phyloP scores from a whole-genome alignment of 35 echinoderm and acorn worm genomes.

The Heliocidaris erythrogramma region DNA sequence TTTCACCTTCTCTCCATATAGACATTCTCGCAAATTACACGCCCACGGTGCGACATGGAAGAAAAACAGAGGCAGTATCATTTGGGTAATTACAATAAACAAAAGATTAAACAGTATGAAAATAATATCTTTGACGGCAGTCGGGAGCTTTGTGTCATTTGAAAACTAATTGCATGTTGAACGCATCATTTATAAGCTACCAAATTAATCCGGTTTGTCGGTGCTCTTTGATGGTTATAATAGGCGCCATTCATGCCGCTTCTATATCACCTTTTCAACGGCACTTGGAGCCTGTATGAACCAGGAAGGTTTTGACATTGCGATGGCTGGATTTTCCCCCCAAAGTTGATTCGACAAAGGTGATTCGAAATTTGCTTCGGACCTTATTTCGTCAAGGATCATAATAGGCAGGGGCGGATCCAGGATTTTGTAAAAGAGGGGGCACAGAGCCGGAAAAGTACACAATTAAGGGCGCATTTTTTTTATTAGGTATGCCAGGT shows the following conservation, averaged over 20 bases:
- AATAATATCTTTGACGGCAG: neutral
- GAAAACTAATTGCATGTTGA: neutral
- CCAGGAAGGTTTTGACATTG: too few species aligned
- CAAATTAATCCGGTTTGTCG: neutral
- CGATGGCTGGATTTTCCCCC: too few species aligned
- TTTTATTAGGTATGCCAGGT: too few species aligned
- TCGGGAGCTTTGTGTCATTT: neutral
- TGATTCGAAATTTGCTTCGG: too few species aligned
- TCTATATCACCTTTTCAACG: neutral
- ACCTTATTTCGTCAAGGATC: too few species aligned
- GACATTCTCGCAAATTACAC: neutral
- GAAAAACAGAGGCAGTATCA: neutral
- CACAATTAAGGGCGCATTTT: too few species aligned
- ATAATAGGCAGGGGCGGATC: too few species aligned
- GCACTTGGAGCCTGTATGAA: neutral
- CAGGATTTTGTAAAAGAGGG: too few species aligned
- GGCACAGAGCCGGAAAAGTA: too few species aligned
- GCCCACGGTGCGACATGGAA: neutral
- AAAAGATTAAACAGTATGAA: neutral
- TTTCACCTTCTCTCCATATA: neutral
- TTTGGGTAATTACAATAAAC: neutral
- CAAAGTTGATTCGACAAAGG: too few species aligned
- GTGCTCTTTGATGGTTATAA: neutral
- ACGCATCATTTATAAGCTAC: slow-evolving; percentile 11
- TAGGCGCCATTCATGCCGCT: neutral